Evolutionary conservation across 2,888 invertebrate species (phyloP).

Genomic region (Eupithecia centaureata): DNA sequence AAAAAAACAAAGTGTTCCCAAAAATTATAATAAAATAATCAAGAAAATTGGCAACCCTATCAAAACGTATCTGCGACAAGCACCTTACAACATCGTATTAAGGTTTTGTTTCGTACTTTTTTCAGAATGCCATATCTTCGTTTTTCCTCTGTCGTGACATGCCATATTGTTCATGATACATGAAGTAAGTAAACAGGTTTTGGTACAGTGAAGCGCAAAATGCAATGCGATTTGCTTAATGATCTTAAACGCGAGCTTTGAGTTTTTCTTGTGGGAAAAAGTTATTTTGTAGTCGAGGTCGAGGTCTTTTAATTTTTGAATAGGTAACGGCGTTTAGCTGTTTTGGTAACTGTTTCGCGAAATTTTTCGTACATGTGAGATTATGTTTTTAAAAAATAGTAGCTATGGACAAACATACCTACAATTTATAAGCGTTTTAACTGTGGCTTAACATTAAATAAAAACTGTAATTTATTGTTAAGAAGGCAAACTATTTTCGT

Average conservation of each 20-base stretch:
- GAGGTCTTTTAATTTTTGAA: slow-evolving; percentile 22
- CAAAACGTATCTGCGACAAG: slow-evolving; percentile 22
- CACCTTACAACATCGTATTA: slow-evolving; percentile 58
- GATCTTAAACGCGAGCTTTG: slow-evolving; percentile 59
- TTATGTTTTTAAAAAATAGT: neutral
- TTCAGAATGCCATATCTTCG: slow-evolving; percentile 65
- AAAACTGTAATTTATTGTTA: no score
- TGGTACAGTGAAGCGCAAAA: slow-evolving; percentile 67
- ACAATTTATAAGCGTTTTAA: neutral
- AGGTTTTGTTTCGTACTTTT: slow-evolving; percentile 56
- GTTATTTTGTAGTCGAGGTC: slow-evolving; percentile 29
- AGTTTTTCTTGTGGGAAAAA: slow-evolving; percentile 60
- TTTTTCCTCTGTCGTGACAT: slow-evolving; percentile 79
- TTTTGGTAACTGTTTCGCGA: neutral
- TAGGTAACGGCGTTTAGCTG: neutral
- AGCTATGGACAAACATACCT: neutral
- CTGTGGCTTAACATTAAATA: neutral
- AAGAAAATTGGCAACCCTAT: slow-evolving; percentile 23
- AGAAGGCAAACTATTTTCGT: no score
- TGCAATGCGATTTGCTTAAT: slow-evolving; percentile 70
- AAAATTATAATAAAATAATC: neutral
- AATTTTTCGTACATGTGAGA: neutral
- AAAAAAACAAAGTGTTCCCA: neutral
- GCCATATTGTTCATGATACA: slow-evolving; percentile 82
- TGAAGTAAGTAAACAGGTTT: slow-evolving; percentile 77